Evolutionary conservation across 2,113 vertebrate genomes (phyloP), one percentile per base, ranked within the genome.

Genomic region (Bucco capensis): DNA sequence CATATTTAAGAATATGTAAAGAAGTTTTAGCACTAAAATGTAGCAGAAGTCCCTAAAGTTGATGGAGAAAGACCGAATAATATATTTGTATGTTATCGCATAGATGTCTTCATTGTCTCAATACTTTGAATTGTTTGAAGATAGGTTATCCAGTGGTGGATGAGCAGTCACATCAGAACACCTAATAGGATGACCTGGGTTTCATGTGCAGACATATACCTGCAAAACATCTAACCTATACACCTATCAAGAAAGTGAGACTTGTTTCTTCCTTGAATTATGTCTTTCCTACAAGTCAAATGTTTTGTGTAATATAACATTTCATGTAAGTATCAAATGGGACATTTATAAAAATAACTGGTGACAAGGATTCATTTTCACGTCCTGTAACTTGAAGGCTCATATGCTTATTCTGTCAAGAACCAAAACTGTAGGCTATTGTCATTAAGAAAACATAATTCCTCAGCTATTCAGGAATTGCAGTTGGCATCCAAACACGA

Each of bases 291-390:
- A 38, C 33, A 73, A 75, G 77, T 77, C 25, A 89, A 97, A 85
- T 81, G 31, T 77, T 92, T 33, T 86, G 61, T 86, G 51, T 73
- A 94, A 88, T 74, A 46, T 74, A 94, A 92, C 49, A 90, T 94
- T 93, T 51, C 64, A 93, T 80, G 6, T 84, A 95, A 83, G 72
- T 85, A 90, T 90, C 22, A 74, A 90, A 90, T 85, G 71, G 94
- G 92, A 96, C 84, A 95, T 96, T 96, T 96, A 96, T 73, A 95
- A 75, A 72, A 92, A 80, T 62, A 77, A 66, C 46, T 86, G 56
- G 38, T 94, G 95, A 83, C 79, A 96, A 94, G 73, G 90, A 79
- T 97, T 86, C 89, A 86, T 28, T 96, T 96, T 97, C 93, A 93
- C 67, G 92, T 35, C 30, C 50, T 95, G 46, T 56, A 82, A 44